Evolutionary conservation across 2,888 invertebrate species (phyloP).

Genomic region (Stramonita haemastoma): DNA sequence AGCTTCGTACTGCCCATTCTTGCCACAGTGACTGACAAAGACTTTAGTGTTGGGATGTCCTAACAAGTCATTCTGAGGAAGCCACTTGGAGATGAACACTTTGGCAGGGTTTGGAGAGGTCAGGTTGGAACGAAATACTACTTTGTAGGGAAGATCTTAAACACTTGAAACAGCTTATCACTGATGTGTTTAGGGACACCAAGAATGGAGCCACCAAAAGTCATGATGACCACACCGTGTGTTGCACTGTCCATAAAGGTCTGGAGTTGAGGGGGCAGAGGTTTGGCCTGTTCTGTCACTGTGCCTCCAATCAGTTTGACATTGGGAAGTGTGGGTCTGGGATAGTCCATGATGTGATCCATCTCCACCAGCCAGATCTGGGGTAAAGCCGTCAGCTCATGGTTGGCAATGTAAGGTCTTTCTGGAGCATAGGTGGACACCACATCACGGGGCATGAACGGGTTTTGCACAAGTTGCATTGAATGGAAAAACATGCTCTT

Average conservation of each 20-base stretch:
- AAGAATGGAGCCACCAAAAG: not conserved
- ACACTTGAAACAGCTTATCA: not conserved
- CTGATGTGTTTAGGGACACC: not conserved
- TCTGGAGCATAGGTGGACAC: slow-evolving; percentile 13
- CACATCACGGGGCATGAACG: not conserved
- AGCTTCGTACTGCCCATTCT: not conserved
- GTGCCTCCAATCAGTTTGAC: slow-evolving; percentile 24
- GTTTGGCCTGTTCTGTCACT: not conserved
- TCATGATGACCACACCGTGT: not conserved
- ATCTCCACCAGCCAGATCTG: slow-evolving; percentile 18
- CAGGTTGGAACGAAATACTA: slow-evolving; percentile 12
- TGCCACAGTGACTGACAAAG: not conserved
- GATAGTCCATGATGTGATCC: slow-evolving; percentile 21
- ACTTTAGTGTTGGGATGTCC: not conserved
- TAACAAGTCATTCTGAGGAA: not conserved
- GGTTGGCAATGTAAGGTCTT: not conserved
- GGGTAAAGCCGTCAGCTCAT: not conserved
- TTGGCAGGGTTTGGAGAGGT: slow-evolving; percentile 7
- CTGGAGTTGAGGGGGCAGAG: slow-evolving; percentile 8
- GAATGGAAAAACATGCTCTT: not conserved
- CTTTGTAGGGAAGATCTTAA: not conserved
- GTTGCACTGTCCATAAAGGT: not conserved
- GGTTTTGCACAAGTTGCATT: not conserved
- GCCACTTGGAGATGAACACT: not conserved
- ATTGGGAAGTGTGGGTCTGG: slow-evolving; percentile 22